These are phyloP conservation scores for Condylostylus longicornis DNA, from an alignment of 1,140 invertebrate genomes.

Conservation along the genomic window DNA sequence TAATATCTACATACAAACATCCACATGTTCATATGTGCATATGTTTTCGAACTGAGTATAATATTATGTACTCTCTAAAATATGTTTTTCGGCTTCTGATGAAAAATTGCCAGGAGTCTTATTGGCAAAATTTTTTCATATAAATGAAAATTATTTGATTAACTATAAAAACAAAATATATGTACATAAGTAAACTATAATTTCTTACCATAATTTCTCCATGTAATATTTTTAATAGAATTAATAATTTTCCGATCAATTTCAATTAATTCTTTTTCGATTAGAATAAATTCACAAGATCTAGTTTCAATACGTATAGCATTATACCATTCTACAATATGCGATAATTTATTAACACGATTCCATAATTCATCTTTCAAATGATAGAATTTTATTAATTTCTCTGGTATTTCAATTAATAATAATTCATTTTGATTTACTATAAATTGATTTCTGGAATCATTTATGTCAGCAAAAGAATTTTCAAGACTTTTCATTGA, in stretches of 20 bases:
- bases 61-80: no score
- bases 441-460: conserved; percentile 23
- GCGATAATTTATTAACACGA: conserved; percentile 30
- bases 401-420: conserved; percentile 31
- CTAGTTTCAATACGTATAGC: conserved; percentile 38
- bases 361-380: conserved; percentile 32
- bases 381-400: conserved; percentile 34
- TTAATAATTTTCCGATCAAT: not conserved
- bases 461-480: not conserved
- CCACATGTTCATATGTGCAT: no score
- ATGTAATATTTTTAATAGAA: conserved; percentile 16
- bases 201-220: conserved; percentile 18
- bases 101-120: no score
- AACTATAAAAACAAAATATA: no score
- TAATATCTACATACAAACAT: no score
- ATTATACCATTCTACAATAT: conserved; percentile 42
- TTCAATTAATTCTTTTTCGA: conserved; percentile 36
- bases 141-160: no score
- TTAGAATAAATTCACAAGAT: conserved; percentile 41
- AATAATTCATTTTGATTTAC: not conserved
- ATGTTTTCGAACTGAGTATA: no score
- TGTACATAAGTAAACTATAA: not conserved
- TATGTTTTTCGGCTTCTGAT: no score
- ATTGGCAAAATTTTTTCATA: no score
- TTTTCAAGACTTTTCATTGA: not conserved